A percentile compares a stretch with the other conserved stretches of the same genome.
These are phyloP conservation scores for Actinemys pallida DNA, from an alignment of 2,113 vertebrate species.

Conservation along the genomic window DNA sequence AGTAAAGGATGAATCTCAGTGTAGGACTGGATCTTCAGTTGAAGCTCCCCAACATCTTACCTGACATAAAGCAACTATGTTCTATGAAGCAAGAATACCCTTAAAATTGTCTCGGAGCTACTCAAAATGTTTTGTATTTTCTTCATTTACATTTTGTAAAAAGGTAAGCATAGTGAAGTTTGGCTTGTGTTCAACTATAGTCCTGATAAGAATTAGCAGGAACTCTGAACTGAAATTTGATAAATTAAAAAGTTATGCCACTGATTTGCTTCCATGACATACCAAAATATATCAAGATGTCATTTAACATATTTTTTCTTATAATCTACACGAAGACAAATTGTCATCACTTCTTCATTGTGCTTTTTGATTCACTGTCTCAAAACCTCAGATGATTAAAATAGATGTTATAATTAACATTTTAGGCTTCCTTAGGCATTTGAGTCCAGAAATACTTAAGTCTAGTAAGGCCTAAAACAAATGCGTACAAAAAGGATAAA, in stretches of 20 bases:
- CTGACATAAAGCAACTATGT: not conserved
- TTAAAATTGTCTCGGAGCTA: not conserved
- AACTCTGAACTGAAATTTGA: not conserved
- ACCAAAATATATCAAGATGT: not conserved
- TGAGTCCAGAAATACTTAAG: not conserved
- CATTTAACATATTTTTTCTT: not conserved
- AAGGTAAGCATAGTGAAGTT: not conserved
- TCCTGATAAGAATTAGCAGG: not conserved
- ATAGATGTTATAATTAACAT: not conserved
- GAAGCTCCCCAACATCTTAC: not conserved
- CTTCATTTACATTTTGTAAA: not conserved
- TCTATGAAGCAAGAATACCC: constrained; percentile 3
- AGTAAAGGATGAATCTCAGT: constrained; percentile 26
- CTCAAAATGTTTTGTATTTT: not conserved
- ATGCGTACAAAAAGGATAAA: not conserved
- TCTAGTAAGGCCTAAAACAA: not conserved
- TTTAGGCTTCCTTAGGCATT: too few species aligned
- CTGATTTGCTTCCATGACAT: not conserved
- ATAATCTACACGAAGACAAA: not conserved
- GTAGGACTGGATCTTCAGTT: constrained; percentile 41
- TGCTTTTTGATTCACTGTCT: not conserved
- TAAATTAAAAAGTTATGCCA: not conserved
- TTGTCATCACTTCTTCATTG: not conserved
- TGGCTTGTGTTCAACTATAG: not conserved
- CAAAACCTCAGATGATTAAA: not conserved